Evolutionary conservation across 2,888 invertebrate genomes (phyloP).

Genomic region (Caenorhabditis afra): DNA sequence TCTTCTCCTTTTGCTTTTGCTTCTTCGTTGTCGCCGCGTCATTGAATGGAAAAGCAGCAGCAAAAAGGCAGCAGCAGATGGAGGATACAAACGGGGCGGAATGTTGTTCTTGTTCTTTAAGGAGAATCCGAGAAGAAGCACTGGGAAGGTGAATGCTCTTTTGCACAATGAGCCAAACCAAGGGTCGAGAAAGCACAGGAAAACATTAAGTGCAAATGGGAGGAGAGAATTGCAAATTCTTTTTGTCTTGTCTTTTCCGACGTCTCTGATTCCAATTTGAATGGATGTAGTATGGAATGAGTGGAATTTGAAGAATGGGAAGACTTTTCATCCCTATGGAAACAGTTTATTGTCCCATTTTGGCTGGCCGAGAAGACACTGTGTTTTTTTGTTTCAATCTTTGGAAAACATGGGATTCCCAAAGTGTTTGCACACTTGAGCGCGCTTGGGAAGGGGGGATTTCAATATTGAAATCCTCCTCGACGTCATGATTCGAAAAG

Average conservation of each 20-base stretch:
- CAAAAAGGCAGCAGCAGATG: not conserved
- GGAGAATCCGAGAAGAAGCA: no score
- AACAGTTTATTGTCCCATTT: no score
- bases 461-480: constrained; percentile 35
- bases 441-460: constrained; percentile 17
- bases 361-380: no score
- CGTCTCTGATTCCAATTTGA: not conserved
- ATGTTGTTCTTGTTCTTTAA: not conserved
- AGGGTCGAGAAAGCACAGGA: not conserved
- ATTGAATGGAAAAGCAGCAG: constrained; percentile 2
- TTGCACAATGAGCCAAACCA: no score
- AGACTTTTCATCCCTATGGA: no score
- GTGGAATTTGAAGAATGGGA: not conserved
- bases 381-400: not conserved
- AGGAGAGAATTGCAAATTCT: not conserved
- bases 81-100: not conserved
- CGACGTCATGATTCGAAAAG: constrained; percentile 22
- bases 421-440: constrained; percentile 49
- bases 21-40: not conserved
- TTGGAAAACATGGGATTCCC: not conserved
- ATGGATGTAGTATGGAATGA: not conserved
- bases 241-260: not conserved
- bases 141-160: no score
- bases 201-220: not conserved
- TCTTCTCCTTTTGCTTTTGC: no score